Conservation (phyloP, 2,888 invertebrate genomes). For the Cenopis cana region DNA sequence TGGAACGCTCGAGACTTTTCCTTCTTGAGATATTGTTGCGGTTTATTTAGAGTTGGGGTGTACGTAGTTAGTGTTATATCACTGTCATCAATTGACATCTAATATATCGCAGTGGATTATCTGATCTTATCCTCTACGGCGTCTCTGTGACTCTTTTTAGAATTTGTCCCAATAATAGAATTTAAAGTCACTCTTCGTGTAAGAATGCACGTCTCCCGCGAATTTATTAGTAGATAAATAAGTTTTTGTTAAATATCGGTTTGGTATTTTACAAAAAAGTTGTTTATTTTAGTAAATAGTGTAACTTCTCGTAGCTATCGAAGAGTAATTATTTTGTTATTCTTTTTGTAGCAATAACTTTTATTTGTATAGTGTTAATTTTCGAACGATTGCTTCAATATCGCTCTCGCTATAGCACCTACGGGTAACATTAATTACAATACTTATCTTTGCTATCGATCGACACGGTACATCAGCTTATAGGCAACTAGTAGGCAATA, state of each 20-base stretch:
- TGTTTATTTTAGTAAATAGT: too few species aligned
- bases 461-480: not conserved
- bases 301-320: too few species aligned
- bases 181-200: constrained; percentile 1
- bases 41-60: constrained; percentile 46
- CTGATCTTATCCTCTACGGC: too few species aligned
- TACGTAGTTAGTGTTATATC: not conserved
- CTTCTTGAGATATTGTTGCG: constrained; percentile 6
- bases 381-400: not conserved
- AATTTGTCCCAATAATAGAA: too few species aligned
- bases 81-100: too few species aligned
- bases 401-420: not conserved
- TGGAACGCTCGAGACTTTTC: constrained; percentile 5
- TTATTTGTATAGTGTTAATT: too few species aligned
- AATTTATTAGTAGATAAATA: too few species aligned
- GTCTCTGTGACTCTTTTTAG: too few species aligned
- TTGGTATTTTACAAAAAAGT: too few species aligned
- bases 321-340: not conserved
- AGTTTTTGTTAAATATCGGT: too few species aligned
- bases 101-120: too few species aligned
- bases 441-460: constrained; percentile 20
- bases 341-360: not conserved
- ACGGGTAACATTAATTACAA: constrained; percentile 9
- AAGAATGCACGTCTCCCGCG: too few species aligned
- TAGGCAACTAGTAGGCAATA: constrained; percentile 1